Evolutionary conservation across 1,140 invertebrate genomes (phyloP), one percentile per base, ranked within the genome.

Genomic region (Aphelenchoides avenae): DNA sequence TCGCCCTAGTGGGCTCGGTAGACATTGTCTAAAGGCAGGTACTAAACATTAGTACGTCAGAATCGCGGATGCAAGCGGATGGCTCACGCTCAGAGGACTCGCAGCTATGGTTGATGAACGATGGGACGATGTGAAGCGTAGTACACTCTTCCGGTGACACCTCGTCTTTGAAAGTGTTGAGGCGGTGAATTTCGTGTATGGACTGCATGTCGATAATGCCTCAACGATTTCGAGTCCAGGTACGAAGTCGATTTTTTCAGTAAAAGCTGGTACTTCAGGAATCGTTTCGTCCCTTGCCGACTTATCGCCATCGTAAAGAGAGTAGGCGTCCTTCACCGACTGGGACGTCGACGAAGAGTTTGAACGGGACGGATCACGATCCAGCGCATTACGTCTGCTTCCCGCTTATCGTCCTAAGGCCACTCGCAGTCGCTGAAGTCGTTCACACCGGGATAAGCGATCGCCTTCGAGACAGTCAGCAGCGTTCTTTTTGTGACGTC

Each of bases 31-130:
- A 13, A 46, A 46, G 13, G 34, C n/a, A 3, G 3, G 26, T 3
- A 7, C 39, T 41, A 41, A 3, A 4, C 20, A 22, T 22, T 22
- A n/a, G n/a, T n/a, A n/a, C n/a, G n/a, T n/a, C n/a, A 41, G 20
- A 22, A 24, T 7, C 3, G 3, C 20, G 26, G 26, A 22, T 41
- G 20, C 27, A 7, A 41, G 13, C 18, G 13, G 13, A 13, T 36
- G 18, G 18, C 13, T 36, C 18, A 18, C 11, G 13, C 34, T 18
- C 18, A 18, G 18, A 36, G 34, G 11, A 46, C 43, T 3, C 24
- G 24, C 43, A 46, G 34, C 26, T 30, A 46, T 46, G 43, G 26
- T 46, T 46, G 26, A 46, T 15, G 34, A 20, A 46, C 18, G 43
- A 46, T 11, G 43, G 43, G 26, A 26, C 15, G 15, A 26, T 46